phyloP scores from a whole-genome alignment of 1,140 invertebrate genomes.

The Leptonema lineaticorne region DNA sequence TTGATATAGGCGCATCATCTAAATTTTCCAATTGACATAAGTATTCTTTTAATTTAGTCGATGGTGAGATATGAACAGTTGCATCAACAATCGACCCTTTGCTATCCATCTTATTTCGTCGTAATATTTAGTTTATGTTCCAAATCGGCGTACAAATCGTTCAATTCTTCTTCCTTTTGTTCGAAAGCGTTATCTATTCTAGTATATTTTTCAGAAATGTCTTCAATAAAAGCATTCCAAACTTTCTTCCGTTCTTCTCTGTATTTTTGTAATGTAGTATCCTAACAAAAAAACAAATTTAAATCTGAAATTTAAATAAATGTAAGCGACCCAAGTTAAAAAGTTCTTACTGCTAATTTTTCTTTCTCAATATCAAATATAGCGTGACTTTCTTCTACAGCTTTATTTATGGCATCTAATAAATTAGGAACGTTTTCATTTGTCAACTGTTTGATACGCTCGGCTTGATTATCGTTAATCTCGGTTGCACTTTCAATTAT shows the following conservation, averaged over 20 bases:
- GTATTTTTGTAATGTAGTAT: conserved; percentile 53
- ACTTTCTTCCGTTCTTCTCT: conserved; percentile 62
- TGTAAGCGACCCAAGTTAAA: not conserved
- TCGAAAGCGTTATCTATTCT: conserved; percentile 75
- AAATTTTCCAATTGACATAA: conserved; percentile 48
- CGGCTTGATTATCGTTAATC: conserved; percentile 70
- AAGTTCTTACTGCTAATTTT: conserved; percentile 52
- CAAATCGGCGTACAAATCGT: conserved; percentile 71
- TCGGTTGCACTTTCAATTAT: conserved; percentile 76
- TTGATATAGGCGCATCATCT: conserved; percentile 48
- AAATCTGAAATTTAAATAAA: not conserved
- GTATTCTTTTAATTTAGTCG: conserved; percentile 55
- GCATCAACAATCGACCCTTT: conserved; percentile 60
- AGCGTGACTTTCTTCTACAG: conserved; percentile 62
- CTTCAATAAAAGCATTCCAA: conserved; percentile 74
- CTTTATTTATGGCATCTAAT: conserved; percentile 66
- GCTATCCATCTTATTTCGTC: conserved; percentile 51
- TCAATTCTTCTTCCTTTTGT: conserved; percentile 75
- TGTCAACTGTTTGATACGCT: conserved; percentile 60
- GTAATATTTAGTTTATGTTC: conserved; percentile 72
- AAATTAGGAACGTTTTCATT: conserved; percentile 64
- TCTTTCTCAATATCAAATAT: conserved; percentile 57
- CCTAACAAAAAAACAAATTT: conserved; percentile 23
- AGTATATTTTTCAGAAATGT: conserved; percentile 71
- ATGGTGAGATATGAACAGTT: conserved; percentile 60